These are phyloP conservation scores for Tautogolabrus adspersus DNA, from an alignment of 2,113 vertebrate genomes.

Conservation along the genomic window DNA sequence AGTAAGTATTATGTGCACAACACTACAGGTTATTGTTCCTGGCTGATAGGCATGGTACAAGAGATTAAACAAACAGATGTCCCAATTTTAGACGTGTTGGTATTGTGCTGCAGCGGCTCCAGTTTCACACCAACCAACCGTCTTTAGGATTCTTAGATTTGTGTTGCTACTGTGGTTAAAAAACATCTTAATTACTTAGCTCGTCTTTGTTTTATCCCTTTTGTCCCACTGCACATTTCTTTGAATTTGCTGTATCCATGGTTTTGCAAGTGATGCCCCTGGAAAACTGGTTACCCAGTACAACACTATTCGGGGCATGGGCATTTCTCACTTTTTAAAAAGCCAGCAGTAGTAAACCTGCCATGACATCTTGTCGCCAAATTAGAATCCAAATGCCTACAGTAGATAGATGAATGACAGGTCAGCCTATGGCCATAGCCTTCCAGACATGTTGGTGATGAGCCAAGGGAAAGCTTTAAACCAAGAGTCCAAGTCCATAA, in stretches of 20 bases:
- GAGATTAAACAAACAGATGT: conserved; percentile 43
- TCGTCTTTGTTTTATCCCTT: conserved; percentile 8
- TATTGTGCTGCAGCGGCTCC: conserved; percentile 26
- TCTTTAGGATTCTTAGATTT: not conserved
- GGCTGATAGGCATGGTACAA: conserved; percentile 37
- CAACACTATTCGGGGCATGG: conserved; percentile 32
- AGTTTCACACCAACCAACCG: conserved; percentile 24
- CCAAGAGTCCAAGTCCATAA: conserved; percentile 45
- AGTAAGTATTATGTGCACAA: conserved; percentile 19
- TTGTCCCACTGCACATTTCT: conserved; percentile 29
- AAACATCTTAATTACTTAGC: not conserved
- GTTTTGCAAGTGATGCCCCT: conserved; percentile 18
- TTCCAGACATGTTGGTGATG: conserved; percentile 22
- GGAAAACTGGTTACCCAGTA: conserved; percentile 16
- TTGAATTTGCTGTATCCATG: conserved; percentile 48
- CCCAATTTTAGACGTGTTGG: conserved; percentile 37
- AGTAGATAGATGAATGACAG: conserved; percentile 41
- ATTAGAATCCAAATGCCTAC: conserved; percentile 38
- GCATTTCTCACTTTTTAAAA: conserved; percentile 37
- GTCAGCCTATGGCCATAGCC: conserved; percentile 35
- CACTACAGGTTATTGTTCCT: conserved; percentile 48
- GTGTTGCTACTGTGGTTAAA: conserved; percentile 3
- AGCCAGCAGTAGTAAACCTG: conserved; percentile 24
- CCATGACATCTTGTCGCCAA: conserved; percentile 12
- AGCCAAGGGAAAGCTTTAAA: conserved; percentile 40